A percentile compares a stretch with the other conserved stretches of the same genome.
phyloP scores from a whole-genome alignment of 2,888 invertebrate species.

The Uloborus plumipes region DNA sequence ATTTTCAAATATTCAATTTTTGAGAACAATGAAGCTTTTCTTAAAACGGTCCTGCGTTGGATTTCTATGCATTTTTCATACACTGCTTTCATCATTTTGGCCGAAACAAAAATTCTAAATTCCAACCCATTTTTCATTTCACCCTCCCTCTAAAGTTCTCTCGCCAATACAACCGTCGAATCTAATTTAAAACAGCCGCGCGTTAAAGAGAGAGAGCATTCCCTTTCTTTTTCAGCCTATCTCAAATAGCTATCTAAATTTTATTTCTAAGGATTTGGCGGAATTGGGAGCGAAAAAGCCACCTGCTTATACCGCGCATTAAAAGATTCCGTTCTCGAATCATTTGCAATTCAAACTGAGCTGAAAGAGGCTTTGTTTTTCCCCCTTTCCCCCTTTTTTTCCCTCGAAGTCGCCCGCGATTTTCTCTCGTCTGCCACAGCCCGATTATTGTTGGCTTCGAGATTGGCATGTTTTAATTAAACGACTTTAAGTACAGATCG shows the following conservation, averaged over 20 bases:
- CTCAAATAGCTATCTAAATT: slow-evolving; percentile 53
- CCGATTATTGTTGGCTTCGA: slow-evolving; percentile 32
- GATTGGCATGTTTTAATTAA: slow-evolving; percentile 62
- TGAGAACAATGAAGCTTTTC: too few relatives aligned
- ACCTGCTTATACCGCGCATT: slow-evolving; percentile 58
- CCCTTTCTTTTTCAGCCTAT: slow-evolving; percentile 1
- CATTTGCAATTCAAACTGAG: slow-evolving; percentile 64
- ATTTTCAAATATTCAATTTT: too few relatives aligned
- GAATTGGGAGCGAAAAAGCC: slow-evolving; percentile 61
- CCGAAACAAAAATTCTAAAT: slow-evolving; percentile 4
- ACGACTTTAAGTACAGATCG: slow-evolving; percentile 28
- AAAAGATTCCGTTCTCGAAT: slow-evolving; percentile 54
- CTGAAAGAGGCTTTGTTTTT: slow-evolving; percentile 54
- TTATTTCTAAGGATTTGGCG: slow-evolving; percentile 56
- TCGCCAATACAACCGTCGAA: slow-evolving; percentile 10
- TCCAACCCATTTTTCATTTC: slow-evolving; percentile 13
- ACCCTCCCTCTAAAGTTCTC: neutral
- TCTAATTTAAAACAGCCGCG: slow-evolving; percentile 43
- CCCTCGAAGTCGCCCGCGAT: neutral
- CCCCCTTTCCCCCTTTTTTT: slow-evolving; percentile 10
- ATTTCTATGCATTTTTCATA: slow-evolving; percentile 3
- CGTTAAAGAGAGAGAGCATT: slow-evolving; percentile 22
- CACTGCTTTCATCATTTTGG: neutral
- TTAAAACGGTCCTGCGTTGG: neutral
- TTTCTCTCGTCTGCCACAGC: neutral